These are phyloP conservation scores for Spongia lamella DNA, from an alignment of 37 sponge, comb jelly and placozoan genomes.

Conservation along the genomic window DNA sequence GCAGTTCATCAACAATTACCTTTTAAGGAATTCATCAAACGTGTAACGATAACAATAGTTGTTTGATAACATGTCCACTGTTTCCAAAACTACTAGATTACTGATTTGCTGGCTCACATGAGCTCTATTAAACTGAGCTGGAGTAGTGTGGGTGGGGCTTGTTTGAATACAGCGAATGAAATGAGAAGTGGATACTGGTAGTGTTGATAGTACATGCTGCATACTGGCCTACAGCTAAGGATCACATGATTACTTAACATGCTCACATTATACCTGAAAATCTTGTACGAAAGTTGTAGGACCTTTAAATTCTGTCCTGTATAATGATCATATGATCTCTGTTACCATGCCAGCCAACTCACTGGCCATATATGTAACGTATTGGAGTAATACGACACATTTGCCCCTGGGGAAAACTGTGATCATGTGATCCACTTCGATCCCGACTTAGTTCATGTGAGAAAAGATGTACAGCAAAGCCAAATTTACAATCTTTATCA, in stretches of 20 bases:
- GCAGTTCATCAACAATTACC: no score
- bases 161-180: slow-evolving; percentile 62
- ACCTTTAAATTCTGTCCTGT: slow-evolving; percentile 18
- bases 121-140: slow-evolving; percentile 65
- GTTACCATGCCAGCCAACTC: slow-evolving; percentile 2
- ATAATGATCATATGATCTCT: no score
- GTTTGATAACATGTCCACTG: slow-evolving; percentile 49
- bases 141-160: slow-evolving; percentile 46
- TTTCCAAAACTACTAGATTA: slow-evolving; percentile 61
- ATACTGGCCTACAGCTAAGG: slow-evolving; percentile 36
- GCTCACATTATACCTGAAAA: slow-evolving; percentile 54
- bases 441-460: slow-evolving; percentile 72
- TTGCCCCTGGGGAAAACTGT: slow-evolving; percentile 46
- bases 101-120: slow-evolving; percentile 65
- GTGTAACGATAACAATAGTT: background rate
- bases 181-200: slow-evolving; percentile 33
- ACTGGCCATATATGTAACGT: slow-evolving; percentile 49
- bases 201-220: slow-evolving; percentile 22
- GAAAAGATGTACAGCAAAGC: slow-evolving; percentile 83
- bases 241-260: no score
- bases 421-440: background rate
- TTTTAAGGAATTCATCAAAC: no score
- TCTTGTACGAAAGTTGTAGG: slow-evolving; percentile 76
- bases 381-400: slow-evolving; percentile 81
- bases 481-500: slow-evolving; percentile 84